Evolutionary conservation across 1,140 invertebrate species (phyloP).

Genomic region (Pseudachorutes palmiensis): DNA sequence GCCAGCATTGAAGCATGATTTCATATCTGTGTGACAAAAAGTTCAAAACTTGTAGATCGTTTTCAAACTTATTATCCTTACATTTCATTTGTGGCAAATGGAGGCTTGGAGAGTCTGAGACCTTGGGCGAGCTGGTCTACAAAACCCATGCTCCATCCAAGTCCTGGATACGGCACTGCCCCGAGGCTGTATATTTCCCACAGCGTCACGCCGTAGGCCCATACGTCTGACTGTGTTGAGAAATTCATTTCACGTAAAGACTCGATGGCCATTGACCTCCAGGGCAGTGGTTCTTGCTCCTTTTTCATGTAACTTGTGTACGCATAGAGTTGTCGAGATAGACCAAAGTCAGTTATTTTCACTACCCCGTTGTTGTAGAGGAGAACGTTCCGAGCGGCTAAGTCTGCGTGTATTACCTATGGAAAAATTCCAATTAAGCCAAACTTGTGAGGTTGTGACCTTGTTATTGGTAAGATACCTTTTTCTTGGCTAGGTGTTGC

Average conservation of each 20-base stretch:
- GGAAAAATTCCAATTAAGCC: slow-evolving; percentile 24
- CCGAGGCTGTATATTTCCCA: slow-evolving; percentile 48
- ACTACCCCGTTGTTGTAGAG: slow-evolving; percentile 63
- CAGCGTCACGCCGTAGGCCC: slow-evolving; percentile 46
- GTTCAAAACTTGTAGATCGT: not conserved
- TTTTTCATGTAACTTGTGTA: slow-evolving; percentile 18
- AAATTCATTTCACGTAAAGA: slow-evolving; percentile 45
- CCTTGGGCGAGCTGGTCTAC: slow-evolving; percentile 45
- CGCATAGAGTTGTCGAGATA: slow-evolving; percentile 42
- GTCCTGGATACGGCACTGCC: slow-evolving; percentile 42
- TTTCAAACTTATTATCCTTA: slow-evolving; percentile 45
- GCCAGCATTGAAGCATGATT: slow-evolving; percentile 53
- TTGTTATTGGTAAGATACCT: slow-evolving; percentile 52
- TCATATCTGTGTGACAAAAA: slow-evolving; percentile 41
- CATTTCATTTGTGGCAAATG: slow-evolving; percentile 70
- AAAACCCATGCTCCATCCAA: slow-evolving; percentile 47
- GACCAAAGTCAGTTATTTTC: slow-evolving; percentile 65
- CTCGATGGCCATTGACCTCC: slow-evolving; percentile 48
- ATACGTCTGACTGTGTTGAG: slow-evolving; percentile 46
- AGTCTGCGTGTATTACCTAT: slow-evolving; percentile 70
- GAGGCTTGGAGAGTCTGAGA: slow-evolving; percentile 46
- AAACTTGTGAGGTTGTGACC: not conserved
- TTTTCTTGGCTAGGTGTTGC: slow-evolving; percentile 69
- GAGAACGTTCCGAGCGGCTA: slow-evolving; percentile 73
- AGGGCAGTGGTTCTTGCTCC: slow-evolving; percentile 40